phyloP scores from a whole-genome alignment of 2,113 vertebrate genomes.

The Dermatemys mawii region DNA sequence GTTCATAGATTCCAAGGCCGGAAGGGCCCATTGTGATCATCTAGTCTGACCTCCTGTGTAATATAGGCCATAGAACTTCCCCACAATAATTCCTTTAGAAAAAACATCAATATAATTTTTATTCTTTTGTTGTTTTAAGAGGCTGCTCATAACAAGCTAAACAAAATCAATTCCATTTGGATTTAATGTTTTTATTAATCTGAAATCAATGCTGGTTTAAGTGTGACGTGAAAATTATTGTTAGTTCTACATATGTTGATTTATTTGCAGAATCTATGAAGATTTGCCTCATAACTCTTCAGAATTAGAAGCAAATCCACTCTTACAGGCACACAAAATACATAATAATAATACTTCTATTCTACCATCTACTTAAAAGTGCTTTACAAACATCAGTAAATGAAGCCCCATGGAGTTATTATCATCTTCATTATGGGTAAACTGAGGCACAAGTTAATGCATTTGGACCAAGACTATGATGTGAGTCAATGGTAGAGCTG shows the following conservation, averaged over 20 bases:
- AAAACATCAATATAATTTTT: neutral
- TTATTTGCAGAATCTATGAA: conserved; percentile 18
- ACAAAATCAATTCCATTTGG: neutral
- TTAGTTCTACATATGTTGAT: neutral
- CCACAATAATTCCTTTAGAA: neutral
- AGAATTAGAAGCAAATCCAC: conserved; percentile 25
- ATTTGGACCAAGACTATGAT: neutral
- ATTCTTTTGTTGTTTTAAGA: neutral
- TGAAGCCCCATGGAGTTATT: neutral
- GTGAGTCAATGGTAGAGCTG: neutral
- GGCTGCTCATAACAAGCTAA: neutral
- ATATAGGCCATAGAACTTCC: neutral
- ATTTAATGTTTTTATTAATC: conserved; percentile 3
- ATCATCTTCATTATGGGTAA: neutral
- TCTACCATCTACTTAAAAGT: neutral
- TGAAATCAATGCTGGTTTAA: conserved; percentile 24
- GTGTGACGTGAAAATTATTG: conserved; percentile 3
- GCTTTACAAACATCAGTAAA: neutral
- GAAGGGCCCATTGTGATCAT: neutral
- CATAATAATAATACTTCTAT: neutral
- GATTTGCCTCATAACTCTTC: conserved; percentile 28
- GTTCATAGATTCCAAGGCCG: neutral
- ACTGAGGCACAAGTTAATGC: neutral
- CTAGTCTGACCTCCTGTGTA: neutral
- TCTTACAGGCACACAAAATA: conserved; percentile 7